Percentiles rank a stretch among this genome's conserved stretches.
Evolutionary conservation across 2,113 vertebrate genomes (phyloP).

Genomic region (Sminthopsis crassicaudata): DNA sequence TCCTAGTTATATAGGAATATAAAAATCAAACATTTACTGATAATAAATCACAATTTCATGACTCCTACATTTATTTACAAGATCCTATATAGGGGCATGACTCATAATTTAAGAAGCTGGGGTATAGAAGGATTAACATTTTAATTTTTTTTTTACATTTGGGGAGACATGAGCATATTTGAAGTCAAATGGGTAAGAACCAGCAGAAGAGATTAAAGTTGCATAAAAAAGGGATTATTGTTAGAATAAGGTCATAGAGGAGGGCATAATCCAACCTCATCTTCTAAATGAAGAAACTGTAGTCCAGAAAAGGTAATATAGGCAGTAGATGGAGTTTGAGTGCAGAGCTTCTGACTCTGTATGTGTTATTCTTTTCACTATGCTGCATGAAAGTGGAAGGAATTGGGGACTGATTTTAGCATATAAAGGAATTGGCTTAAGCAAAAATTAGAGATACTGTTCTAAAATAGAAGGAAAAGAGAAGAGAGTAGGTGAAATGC

Average conservation of each 20-base stretch:
- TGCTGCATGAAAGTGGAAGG: neutral
- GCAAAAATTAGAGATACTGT: neutral
- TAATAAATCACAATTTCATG: too few species aligned
- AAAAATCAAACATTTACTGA: too few species aligned
- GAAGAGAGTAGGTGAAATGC: neutral
- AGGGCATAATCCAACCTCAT: neutral
- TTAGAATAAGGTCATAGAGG: neutral
- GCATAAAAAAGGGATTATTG: neutral
- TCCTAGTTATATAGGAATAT: too few species aligned
- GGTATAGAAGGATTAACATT: neutral
- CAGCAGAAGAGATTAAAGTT: neutral
- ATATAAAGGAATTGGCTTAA: neutral
- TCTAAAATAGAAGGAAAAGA: neutral
- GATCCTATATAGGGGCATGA: too few species aligned
- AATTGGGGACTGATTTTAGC: neutral
- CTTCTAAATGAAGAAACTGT: neutral
- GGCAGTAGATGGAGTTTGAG: neutral
- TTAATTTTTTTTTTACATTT: neutral
- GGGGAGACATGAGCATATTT: neutral
- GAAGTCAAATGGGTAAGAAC: neutral
- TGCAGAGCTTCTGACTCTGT: neutral
- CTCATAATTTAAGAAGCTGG: too few species aligned
- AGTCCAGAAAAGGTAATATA: neutral
- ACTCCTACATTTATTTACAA: too few species aligned
- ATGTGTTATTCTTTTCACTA: neutral